Evolutionary conservation across 92 coral and sea anemone genomes (phyloP), one percentile per base, ranked within the genome.

Genomic region (Phenganax subtilis): DNA sequence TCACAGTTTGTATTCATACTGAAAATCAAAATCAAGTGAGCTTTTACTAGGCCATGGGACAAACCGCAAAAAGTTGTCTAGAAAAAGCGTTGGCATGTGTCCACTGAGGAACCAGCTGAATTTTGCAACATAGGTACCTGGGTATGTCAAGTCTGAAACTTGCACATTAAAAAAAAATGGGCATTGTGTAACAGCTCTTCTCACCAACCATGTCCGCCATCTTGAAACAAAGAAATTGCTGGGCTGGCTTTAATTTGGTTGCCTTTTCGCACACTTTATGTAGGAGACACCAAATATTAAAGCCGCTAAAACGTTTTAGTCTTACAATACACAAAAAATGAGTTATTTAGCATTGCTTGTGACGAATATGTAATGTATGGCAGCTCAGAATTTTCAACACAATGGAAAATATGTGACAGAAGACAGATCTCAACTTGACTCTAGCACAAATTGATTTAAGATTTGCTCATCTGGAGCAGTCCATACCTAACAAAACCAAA

Each of bases 71-170:
- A 72, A 72, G 25, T 20, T 20, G 25, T 20, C 25, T 20, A 20
- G 25, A 20, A 20, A 20, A 0, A 20, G 25, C 25, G 76, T 47
- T n/a, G 55, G 56, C 16, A 72, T 72, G 76, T 56, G 76, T 16
- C 17, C 16, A 72, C n/a, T 56, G 76, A 72, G 76, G 76, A 72
- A 51, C 76, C 76, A 72, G 55, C 76, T 72, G 76, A 5, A 31
- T 72, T 72, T 72, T 37, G 31, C 12, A 72, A 51, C 55, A 51
- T 12, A 51, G n/a, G 8, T 51, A 72, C 76, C 16, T 54, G 51
- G 31, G 57, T 72, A 72, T 72, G 57, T 72, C 76, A 72, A 37
- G 10, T 54, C 76, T 29, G 76, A 72, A 47, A 72, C n/a, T 0
- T 47, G 76, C 76, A 72, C 76, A 72, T 72, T 6, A 47, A 72